These are phyloP conservation scores for Chaenodraco wilsoni DNA, from an alignment of 2,797 vertebrate genomes.

Conservation along the genomic window DNA sequence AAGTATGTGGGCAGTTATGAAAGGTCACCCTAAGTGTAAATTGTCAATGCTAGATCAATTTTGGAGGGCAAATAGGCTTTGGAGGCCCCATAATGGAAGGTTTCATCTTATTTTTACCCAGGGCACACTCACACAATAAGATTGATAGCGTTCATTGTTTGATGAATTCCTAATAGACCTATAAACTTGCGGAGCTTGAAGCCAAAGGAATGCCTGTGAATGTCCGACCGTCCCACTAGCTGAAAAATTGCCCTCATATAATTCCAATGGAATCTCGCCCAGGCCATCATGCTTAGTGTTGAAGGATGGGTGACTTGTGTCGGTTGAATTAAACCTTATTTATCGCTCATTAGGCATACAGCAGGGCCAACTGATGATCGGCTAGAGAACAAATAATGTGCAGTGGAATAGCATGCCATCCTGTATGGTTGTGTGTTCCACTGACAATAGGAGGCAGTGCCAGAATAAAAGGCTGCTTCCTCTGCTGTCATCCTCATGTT, in stretches of 20 bases:
- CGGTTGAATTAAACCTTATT: slow-evolving; percentile 80
- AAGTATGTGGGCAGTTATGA: slow-evolving; percentile 80
- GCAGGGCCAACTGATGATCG: slow-evolving; percentile 72
- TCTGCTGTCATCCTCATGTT: slow-evolving; percentile 52
- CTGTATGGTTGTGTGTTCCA: slow-evolving; percentile 65
- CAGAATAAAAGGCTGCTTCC: slow-evolving; percentile 67
- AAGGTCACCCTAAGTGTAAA: slow-evolving; percentile 86
- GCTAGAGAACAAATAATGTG: slow-evolving; percentile 78
- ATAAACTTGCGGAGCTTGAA: slow-evolving; percentile 82
- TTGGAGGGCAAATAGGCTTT: slow-evolving; percentile 82
- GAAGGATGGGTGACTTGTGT: slow-evolving; percentile 77
- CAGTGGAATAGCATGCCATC: slow-evolving; percentile 69
- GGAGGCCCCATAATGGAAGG: slow-evolving; percentile 80
- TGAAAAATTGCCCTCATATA: slow-evolving; percentile 85
- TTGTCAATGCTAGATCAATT: slow-evolving; percentile 84
- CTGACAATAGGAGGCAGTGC: slow-evolving; percentile 69
- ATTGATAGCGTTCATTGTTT: slow-evolving; percentile 81
- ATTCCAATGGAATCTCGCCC: slow-evolving; percentile 77
- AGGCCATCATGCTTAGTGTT: slow-evolving; percentile 76
- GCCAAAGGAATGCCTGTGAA: slow-evolving; percentile 77
- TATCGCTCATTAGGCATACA: slow-evolving; percentile 78
- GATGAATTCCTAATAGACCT: slow-evolving; percentile 86
- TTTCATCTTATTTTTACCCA: slow-evolving; percentile 84
- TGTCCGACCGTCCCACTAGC: slow-evolving; percentile 68
- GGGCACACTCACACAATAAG: slow-evolving; percentile 80